phyloP scores from a whole-genome alignment of 2,113 vertebrate genomes.

The Arenaria interpres region DNA sequence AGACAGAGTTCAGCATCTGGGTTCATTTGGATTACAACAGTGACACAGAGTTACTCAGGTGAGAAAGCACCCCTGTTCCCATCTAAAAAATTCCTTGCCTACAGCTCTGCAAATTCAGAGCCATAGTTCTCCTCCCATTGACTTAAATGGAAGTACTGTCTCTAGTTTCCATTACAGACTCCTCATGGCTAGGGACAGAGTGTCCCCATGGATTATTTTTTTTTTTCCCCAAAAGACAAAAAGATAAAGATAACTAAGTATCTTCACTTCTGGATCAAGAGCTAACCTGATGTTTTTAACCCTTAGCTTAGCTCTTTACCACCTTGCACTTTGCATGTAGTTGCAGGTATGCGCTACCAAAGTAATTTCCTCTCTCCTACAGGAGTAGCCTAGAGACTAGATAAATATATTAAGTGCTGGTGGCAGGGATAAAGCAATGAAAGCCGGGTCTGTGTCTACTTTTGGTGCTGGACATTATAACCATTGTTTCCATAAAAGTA shows the following conservation, averaged over 20 bases:
- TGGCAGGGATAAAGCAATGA: background rate
- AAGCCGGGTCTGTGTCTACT: background rate
- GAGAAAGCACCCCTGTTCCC: background rate
- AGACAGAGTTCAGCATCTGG: background rate
- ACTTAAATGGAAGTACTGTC: background rate
- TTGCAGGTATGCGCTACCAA: background rate
- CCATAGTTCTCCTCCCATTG: background rate
- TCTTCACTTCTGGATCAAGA: background rate
- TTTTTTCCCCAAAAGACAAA: background rate
- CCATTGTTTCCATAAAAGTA: background rate
- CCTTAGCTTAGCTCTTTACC: background rate
- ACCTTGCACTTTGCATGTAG: background rate
- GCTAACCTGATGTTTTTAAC: background rate
- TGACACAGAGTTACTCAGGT: background rate
- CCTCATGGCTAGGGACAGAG: background rate
- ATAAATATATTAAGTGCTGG: background rate
- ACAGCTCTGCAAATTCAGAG: background rate
- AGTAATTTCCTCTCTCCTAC: background rate
- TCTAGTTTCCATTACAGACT: background rate
- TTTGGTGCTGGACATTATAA: background rate
- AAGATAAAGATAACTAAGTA: background rate
- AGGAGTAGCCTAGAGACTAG: background rate
- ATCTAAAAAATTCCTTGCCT: background rate
- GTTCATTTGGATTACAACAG: background rate
- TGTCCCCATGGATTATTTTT: background rate